Evolutionary conservation across 1,140 invertebrate genomes (phyloP).

Genomic region (Drosophila obscura): DNA sequence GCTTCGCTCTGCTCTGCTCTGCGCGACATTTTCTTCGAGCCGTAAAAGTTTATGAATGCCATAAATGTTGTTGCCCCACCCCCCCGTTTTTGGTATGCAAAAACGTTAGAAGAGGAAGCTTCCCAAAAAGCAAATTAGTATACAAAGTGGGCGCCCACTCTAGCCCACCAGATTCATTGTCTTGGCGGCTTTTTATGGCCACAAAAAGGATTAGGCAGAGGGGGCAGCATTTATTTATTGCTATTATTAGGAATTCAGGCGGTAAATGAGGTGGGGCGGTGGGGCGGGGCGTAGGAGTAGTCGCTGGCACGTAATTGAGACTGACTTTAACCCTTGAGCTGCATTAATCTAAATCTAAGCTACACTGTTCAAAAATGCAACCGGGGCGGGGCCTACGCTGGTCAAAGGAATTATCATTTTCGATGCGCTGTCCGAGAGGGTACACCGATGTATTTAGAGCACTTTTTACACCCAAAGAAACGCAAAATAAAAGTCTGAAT

Average conservation of each 20-base stretch:
- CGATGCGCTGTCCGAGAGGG: no score
- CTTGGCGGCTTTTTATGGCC: constrained; percentile 60
- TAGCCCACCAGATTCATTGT: constrained; percentile 37
- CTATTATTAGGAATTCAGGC: constrained; percentile 69
- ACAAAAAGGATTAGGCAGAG: not conserved
- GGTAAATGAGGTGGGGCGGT: not conserved
- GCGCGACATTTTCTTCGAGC: constrained; percentile 57
- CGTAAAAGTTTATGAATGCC: constrained; percentile 81
- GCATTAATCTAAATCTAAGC: constrained; percentile 37
- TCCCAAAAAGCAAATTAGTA: constrained; percentile 79
- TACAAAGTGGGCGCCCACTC: constrained; percentile 64
- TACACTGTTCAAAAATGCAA: constrained; percentile 14
- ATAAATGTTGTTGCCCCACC: constrained; percentile 61
- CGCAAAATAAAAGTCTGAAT: no score
- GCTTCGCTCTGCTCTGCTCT: constrained; percentile 16
- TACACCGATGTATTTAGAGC: no score
- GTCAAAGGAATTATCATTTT: constrained; percentile 19
- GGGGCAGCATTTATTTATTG: constrained; percentile 70
- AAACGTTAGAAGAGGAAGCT: constrained; percentile 20
- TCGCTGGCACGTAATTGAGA: constrained; percentile 26
- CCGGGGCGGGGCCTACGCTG: constrained; percentile 15
- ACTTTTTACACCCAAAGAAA: no score
- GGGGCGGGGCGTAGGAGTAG: no score
- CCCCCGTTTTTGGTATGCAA: constrained; percentile 66
- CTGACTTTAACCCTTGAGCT: constrained; percentile 16